Conservation (phyloP, 2,113 vertebrate genomes). For the Takifugu bimaculatus region DNA sequence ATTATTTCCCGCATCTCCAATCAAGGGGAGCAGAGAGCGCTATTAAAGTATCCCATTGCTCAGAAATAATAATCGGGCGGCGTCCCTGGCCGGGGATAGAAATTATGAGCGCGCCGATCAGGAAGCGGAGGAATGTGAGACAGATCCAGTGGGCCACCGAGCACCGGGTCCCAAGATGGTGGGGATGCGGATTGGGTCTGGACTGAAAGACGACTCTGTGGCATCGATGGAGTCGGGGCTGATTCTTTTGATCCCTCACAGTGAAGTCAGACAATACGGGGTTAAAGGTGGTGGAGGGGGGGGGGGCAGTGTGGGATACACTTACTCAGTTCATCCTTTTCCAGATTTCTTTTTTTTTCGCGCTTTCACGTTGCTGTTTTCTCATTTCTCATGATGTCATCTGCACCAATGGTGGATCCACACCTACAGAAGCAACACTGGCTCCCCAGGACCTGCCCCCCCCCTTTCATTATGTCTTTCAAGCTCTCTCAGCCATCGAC, state of each 20-base stretch:
- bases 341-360: too few relatives aligned
- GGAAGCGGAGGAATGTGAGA: slow-evolving; percentile 58
- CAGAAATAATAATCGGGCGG: slow-evolving; percentile 74
- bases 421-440: too few relatives aligned
- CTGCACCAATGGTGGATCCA: too few relatives aligned
- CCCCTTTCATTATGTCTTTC: too few relatives aligned
- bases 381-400: too few relatives aligned
- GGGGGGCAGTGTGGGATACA: slow-evolving; percentile 15
- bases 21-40: slow-evolving; percentile 64
- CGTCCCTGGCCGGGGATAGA: slow-evolving; percentile 53
- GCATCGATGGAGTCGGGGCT: slow-evolving; percentile 27
- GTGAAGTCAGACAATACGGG: slow-evolving; percentile 31
- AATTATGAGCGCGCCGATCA: slow-evolving; percentile 51
- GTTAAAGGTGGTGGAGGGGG: slow-evolving; percentile 19
- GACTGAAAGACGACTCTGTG: slow-evolving; percentile 43
- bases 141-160: slow-evolving; percentile 42
- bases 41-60: slow-evolving; percentile 77
- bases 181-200: slow-evolving; percentile 32
- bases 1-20: slow-evolving; percentile 74
- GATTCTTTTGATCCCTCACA: slow-evolving; percentile 48
- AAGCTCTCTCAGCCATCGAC: too few relatives aligned
- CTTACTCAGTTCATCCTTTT: background rate
- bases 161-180: slow-evolving; percentile 30
- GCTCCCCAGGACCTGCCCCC: too few relatives aligned
- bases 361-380: too few relatives aligned